phyloP scores from a whole-genome alignment of 37 sponge, comb jelly and placozoan species.

The Tethya wilhelma region DNA sequence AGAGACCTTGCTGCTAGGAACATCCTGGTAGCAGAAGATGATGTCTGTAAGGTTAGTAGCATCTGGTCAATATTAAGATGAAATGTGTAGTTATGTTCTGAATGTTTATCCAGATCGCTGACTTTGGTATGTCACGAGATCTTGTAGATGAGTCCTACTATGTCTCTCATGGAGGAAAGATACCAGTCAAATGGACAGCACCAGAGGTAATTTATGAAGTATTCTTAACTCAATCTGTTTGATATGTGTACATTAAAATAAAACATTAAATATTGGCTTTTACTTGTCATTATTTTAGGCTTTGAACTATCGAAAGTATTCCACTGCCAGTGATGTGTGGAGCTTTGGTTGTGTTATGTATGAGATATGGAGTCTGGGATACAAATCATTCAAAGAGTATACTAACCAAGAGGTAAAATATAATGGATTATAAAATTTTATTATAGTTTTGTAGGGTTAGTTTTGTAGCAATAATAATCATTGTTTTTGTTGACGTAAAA shows the following conservation, averaged over 20 bases:
- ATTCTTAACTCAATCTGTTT: too few relatives aligned
- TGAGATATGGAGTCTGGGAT: slow-evolving; percentile 21
- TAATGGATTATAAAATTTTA: not conserved
- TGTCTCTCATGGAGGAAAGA: slow-evolving; percentile 12
- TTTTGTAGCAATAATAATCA: not conserved
- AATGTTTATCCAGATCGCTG: slow-evolving; percentile 12
- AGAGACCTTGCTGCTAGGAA: slow-evolving; percentile 22
- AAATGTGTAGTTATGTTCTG: too few relatives aligned
- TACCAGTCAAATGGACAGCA: slow-evolving; percentile 23
- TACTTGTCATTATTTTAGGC: too few relatives aligned
- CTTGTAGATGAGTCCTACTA: slow-evolving; percentile 2
- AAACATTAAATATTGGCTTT: too few relatives aligned
- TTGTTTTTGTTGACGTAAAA: too few relatives aligned
- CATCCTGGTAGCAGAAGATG: slow-evolving; percentile 4
- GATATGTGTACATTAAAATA: not conserved
- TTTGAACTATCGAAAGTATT: not conserved
- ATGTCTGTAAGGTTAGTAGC: slow-evolving; percentile 7
- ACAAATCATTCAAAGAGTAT: not conserved
- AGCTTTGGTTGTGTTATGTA: slow-evolving; percentile 13
- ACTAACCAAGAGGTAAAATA: not conserved
- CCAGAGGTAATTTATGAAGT: not conserved
- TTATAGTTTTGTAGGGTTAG: not conserved
- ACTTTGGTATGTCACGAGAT: slow-evolving; percentile 24
- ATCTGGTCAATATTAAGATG: too few relatives aligned
- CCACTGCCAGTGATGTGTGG: slow-evolving; percentile 29